Evolutionary conservation across 2,113 vertebrate genomes (phyloP).

Genomic region (Orcinus orca): DNA sequence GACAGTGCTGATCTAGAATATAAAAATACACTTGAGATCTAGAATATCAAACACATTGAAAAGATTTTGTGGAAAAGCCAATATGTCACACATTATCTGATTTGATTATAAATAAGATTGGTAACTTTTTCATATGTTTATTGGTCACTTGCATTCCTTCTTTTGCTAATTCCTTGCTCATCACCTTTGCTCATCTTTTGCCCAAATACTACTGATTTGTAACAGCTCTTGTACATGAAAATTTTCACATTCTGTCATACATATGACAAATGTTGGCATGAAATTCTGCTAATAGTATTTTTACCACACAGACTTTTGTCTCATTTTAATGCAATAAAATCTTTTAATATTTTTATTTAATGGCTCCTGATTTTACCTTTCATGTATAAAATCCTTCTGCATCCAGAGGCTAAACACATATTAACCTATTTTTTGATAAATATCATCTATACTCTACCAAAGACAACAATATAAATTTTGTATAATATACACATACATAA

Average conservation of each 20-base stretch:
- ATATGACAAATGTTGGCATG: not conserved
- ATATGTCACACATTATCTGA: not conserved
- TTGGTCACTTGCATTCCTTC: not conserved
- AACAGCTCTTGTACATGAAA: not conserved
- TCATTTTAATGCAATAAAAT: not conserved
- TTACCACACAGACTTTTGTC: not conserved
- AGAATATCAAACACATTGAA: not conserved
- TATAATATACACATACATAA: not conserved
- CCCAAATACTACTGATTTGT: not conserved
- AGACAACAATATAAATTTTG: not conserved
- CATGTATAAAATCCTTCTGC: not conserved
- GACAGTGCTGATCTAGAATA: not conserved
- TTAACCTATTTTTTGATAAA: not conserved
- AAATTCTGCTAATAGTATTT: not conserved
- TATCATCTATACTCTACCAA: not conserved
- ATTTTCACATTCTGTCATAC: not conserved
- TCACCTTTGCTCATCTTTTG: not conserved
- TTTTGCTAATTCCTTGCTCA: not conserved
- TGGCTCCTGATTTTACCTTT: not conserved
- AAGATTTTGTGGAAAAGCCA: not conserved
- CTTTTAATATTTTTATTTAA: conserved; percentile 23
- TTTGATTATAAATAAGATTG: not conserved
- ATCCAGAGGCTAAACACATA: not conserved
- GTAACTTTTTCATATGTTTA: not conserved
- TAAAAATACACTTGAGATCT: not conserved